Base-by-base conservation (phyloP, 2,888 invertebrate genomes). In the Archaeoteleia sp. region DNA sequence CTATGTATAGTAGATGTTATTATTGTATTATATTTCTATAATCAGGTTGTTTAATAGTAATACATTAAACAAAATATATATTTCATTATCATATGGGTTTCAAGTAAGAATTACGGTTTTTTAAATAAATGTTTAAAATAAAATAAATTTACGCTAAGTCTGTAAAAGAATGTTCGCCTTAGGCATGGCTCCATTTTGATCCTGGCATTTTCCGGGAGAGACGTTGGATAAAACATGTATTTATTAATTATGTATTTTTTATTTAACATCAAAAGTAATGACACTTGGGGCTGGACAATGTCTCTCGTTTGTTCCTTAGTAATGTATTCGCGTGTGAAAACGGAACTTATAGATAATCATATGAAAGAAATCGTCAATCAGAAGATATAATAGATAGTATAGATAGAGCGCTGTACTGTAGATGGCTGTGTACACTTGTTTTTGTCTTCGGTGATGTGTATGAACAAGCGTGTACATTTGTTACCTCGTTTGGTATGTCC, bases 181-280 rank as follows among this genome's bases (percentile, higher is more conserved):
- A n/a, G n/a, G n/a, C n/a, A n/a, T n/a, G n/a, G n/a, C n/a, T n/a
- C n/a, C n/a, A n/a, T n/a, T n/a, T n/a, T n/a, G n/a, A n/a, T n/a
- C n/a, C n/a, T n/a, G n/a, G n/a, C n/a, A n/a, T n/a, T n/a, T 30
- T 6, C 30, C 9, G 10, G 1, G 30, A 10, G 63, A 62, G 60
- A 54, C 60, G 30, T 32, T 53, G 62, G 67, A 67, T 23, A 61
- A 72, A 40, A 72, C 34, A 62, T 34, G 42, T 45, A 54, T 66
- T 69, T 76, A 75, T 80, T 82, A 83, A 82, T 83, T 82, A 83
- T 81, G 82, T 83, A 83, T 83, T 83, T 83, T 83, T 83, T 83
- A 83, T 83, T 83, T 83, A 83, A 83, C 83, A 83, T 83, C 83
- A 83, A 83, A 83, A 83, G 83, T 83, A 83, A 83, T 83, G 83